Conservation (phyloP, 2,888 invertebrate genomes). For the Cosmia pyralina region DNA sequence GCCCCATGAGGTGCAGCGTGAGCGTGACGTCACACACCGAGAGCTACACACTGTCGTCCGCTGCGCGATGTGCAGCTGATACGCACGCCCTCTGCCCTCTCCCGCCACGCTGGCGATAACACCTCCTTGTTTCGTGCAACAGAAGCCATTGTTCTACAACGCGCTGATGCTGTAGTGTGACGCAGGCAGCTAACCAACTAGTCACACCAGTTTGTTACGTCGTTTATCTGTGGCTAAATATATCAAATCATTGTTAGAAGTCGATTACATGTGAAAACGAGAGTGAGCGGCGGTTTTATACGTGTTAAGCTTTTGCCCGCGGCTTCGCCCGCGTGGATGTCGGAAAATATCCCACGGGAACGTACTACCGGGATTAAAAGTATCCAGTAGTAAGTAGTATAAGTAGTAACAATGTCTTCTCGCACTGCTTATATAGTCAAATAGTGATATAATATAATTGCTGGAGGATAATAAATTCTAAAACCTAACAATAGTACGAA, state of each 20-base stretch:
- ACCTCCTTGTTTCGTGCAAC: conserved; percentile 7
- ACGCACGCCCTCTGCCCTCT: conserved; percentile 33
- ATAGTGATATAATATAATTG: too few species aligned
- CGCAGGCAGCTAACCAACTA: conserved; percentile 14
- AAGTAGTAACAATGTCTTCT: too few species aligned
- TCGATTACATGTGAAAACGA: conserved; percentile 36
- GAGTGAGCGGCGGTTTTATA: conserved; percentile 6
- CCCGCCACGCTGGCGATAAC: background rate
- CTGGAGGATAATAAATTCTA: too few species aligned
- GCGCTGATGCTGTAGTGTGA: conserved; percentile 33
- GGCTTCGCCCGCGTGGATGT: too few species aligned
- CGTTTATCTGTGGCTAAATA: conserved; percentile 26
- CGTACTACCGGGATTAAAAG: too few species aligned
- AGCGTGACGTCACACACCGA: conserved; percentile 12
- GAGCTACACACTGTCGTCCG: background rate
- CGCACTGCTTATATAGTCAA: too few species aligned
- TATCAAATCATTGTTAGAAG: conserved; percentile 39
- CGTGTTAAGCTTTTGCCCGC: too few species aligned
- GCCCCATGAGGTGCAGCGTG: background rate
- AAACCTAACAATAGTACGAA: too few species aligned
- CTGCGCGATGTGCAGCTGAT: conserved; percentile 5
- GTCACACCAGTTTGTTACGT: conserved; percentile 29
- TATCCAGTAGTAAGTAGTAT: too few species aligned
- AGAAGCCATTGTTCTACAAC: conserved; percentile 21
- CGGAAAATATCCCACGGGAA: too few species aligned